These are phyloP conservation scores for Tretioscincus oriximinensis DNA, from an alignment of 2,113 vertebrate genomes.

Conservation along the genomic window DNA sequence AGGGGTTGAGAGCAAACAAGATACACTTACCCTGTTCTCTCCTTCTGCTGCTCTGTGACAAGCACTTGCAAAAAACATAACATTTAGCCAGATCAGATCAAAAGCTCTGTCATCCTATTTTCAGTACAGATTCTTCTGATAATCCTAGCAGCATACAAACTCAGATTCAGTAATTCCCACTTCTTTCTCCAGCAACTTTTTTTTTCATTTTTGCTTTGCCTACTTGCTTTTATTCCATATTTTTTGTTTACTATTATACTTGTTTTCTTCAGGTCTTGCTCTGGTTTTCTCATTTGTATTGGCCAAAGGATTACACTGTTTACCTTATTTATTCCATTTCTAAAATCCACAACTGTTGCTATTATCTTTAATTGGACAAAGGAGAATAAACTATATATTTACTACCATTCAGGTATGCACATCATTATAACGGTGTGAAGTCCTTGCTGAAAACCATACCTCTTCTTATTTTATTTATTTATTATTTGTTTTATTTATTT, in stretches of 20 bases:
- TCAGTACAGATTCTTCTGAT: too few relatives aligned
- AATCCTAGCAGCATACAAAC: too few relatives aligned
- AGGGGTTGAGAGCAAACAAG: too few relatives aligned
- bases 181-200: too few relatives aligned
- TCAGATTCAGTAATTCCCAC: too few relatives aligned
- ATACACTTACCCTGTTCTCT: too few relatives aligned
- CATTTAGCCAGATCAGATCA: too few relatives aligned
- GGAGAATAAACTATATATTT: background rate
- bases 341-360: background rate
- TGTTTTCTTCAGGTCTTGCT: background rate
- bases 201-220: too few relatives aligned
- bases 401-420: background rate
- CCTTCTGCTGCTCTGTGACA: too few relatives aligned
- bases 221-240: background rate
- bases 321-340: background rate
- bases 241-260: background rate
- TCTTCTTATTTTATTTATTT: background rate
- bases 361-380: conserved; percentile 6
- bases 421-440: conserved; percentile 29
- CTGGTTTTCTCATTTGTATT: background rate
- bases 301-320: background rate
- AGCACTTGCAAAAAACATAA: too few relatives aligned
- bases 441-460: background rate
- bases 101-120: too few relatives aligned
- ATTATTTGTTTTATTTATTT: background rate